Evolutionary conservation across 2,113 vertebrate genomes (phyloP).

Genomic region (Panurus biarmicus): DNA sequence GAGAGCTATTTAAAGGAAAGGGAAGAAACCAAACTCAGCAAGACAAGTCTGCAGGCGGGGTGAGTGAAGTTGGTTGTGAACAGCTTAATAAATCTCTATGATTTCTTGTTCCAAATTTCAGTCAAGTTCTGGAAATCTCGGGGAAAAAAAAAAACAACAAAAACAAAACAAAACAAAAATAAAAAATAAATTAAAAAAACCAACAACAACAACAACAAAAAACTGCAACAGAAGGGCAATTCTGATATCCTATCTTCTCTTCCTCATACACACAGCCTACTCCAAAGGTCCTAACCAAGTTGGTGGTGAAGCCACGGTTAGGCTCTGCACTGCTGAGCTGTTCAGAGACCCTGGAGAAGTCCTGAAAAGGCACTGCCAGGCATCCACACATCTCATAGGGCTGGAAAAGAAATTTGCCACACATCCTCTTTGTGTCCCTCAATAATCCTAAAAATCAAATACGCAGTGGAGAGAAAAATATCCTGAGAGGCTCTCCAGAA

Average conservation of each 20-base stretch:
- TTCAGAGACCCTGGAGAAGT: neutral
- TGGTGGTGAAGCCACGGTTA: neutral
- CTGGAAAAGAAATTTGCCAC: neutral
- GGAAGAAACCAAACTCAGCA: neutral
- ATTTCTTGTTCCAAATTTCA: neutral
- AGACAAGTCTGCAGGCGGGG: neutral
- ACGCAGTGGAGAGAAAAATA: neutral
- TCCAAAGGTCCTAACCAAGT: neutral
- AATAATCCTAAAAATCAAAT: neutral
- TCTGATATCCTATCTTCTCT: neutral
- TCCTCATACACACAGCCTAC: neutral
- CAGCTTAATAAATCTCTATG: neutral
- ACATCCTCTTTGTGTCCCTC: neutral
- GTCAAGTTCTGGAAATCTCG: neutral
- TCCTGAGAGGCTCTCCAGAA: neutral
- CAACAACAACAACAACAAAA: neutral
- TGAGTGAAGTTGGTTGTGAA: neutral
- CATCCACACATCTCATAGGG: neutral
- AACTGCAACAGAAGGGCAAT: neutral
- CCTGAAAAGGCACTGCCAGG: neutral
- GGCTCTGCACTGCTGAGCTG: neutral
- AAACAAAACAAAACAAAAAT: too few relatives aligned
- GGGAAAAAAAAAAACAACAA: neutral
- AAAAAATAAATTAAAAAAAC: too few relatives aligned
- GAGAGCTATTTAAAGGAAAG: neutral